A percentile compares a stretch with the other conserved stretches of the same genome.
Evolutionary conservation across 2,888 invertebrate species (phyloP).

Genomic region (Nudaria mundana): DNA sequence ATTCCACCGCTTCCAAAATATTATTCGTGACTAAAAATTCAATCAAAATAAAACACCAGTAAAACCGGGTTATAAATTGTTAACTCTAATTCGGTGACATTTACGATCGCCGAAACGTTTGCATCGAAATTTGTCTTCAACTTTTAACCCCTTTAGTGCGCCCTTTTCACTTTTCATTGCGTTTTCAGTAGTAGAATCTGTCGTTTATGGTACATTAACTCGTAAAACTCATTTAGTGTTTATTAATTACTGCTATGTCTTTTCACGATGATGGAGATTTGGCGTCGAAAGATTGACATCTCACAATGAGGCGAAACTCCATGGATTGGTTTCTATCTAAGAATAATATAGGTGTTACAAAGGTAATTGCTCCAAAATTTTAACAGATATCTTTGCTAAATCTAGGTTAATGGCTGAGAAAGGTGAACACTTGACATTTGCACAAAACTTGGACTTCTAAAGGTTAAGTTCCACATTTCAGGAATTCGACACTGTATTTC

Average conservation of each 20-base stretch:
- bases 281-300: slow-evolving; percentile 3
- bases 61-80: slow-evolving; percentile 20
- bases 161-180: slow-evolving; percentile 18
- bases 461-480: too few species aligned
- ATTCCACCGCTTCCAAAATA: slow-evolving; percentile 1
- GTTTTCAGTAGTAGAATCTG: slow-evolving; percentile 25
- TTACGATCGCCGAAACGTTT: slow-evolving; percentile 22
- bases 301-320: too few species aligned
- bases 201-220: slow-evolving; percentile 24
- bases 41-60: slow-evolving; percentile 25
- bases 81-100: slow-evolving; percentile 27
- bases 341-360: too few species aligned
- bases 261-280: slow-evolving; percentile 1
- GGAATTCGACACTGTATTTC: too few species aligned
- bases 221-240: slow-evolving; percentile 29
- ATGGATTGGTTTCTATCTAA: too few species aligned
- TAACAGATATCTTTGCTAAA: slow-evolving; percentile 17
- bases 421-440: slow-evolving; percentile 33
- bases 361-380: neutral
- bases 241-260: slow-evolving; percentile 17
- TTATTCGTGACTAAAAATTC: slow-evolving; percentile 12
- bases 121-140: slow-evolving; percentile 15
- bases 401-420: slow-evolving; percentile 31
- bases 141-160: slow-evolving; percentile 25
- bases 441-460: slow-evolving; percentile 7